Evolutionary conservation across 2,888 invertebrate genomes (phyloP).

Genomic region (Euspilapteryx auroguttella): DNA sequence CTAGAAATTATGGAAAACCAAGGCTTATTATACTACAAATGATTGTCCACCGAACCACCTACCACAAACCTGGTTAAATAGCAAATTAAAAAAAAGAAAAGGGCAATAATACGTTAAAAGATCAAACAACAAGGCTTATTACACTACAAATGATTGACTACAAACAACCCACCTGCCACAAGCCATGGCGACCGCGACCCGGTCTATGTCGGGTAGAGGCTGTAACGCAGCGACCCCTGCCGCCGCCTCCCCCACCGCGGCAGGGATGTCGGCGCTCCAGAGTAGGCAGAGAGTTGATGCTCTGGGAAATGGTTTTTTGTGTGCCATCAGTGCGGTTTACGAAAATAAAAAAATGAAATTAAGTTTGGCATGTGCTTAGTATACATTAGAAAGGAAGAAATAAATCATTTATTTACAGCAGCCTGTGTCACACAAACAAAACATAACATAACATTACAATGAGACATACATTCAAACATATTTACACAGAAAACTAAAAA

Average conservation of each 20-base stretch:
- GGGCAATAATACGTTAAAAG: not conserved
- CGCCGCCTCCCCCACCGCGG: constrained; percentile 67
- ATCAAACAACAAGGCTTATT: not conserved
- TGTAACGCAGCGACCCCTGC: constrained; percentile 70
- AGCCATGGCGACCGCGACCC: constrained; percentile 80
- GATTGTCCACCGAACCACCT: too few species aligned
- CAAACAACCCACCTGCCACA: constrained; percentile 68
- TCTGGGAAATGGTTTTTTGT: constrained; percentile 11
- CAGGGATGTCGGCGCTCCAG: constrained; percentile 28
- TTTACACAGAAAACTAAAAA: too few species aligned
- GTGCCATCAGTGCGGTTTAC: not conserved
- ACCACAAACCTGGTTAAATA: too few species aligned
- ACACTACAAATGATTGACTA: too few species aligned
- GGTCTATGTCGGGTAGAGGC: constrained; percentile 64
- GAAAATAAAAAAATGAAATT: not conserved
- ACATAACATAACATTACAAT: too few species aligned
- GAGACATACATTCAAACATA: too few species aligned
- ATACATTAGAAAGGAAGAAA: too few species aligned
- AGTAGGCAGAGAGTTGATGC: constrained; percentile 20
- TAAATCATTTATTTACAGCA: too few species aligned
- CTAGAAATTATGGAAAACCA: too few species aligned
- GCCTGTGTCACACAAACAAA: too few species aligned
- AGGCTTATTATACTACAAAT: too few species aligned
- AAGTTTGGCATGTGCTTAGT: not conserved
- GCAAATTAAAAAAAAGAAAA: not conserved